Conservation (phyloP, 1,140 invertebrate species). For the Paralvinella palmiformis region DNA sequence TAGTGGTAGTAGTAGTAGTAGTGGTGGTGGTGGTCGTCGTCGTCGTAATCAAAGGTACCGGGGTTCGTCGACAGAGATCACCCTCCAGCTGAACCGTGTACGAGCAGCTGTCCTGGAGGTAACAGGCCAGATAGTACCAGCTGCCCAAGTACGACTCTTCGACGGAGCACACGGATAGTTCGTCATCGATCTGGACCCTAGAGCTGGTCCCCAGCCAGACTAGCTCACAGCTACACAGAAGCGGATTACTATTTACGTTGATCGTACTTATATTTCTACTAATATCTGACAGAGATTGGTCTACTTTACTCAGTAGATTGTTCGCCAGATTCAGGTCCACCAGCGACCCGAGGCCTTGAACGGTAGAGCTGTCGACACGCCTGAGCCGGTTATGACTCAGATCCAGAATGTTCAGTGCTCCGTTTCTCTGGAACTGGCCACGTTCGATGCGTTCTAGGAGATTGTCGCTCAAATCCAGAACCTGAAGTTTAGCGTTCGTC, state of each 20-base stretch:
- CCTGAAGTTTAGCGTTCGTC: background rate
- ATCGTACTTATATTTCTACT: too few relatives aligned
- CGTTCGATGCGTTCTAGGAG: background rate
- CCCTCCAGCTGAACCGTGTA: background rate
- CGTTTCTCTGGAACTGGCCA: background rate
- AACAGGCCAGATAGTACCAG: background rate
- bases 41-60: background rate
- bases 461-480: background rate
- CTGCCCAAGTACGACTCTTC: background rate
- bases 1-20: background rate
- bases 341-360: background rate
- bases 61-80: background rate
- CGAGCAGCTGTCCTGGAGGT: background rate
- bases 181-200: background rate
- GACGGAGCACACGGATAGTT: background rate
- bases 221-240: slow-evolving; percentile 1
- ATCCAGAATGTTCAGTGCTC: background rate
- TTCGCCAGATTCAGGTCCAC: background rate
- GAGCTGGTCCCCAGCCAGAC: background rate
- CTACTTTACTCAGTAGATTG: slow-evolving; percentile 4
- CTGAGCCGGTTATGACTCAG: background rate
- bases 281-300: too few relatives aligned
- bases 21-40: slow-evolving; percentile 4
- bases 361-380: background rate
- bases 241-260: too few relatives aligned